Base-by-base conservation (phyloP, 2,888 invertebrate genomes). In the Agrotis clavis region DNA sequence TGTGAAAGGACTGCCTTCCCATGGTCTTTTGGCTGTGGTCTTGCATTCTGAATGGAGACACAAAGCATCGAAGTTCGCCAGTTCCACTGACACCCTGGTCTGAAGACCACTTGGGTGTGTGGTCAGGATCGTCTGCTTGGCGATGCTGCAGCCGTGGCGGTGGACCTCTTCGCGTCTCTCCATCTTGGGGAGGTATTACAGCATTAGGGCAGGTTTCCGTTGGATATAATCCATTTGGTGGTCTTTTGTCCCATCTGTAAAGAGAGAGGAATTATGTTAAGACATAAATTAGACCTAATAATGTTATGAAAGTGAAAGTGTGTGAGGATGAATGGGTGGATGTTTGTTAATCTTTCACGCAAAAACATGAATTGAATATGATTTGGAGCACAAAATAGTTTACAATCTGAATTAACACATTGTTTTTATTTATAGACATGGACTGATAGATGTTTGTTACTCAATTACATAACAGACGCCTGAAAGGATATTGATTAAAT, bases 101-200 rank as follows among this genome's bases (percentile, higher is more conserved):
- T 95, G 95, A 0, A 96, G 87, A 2, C 96, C 96, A 63, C 94
- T 94, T 0, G 96, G 96, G 35, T 96, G 96, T 0, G 96, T 96
- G 2, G 96, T 96, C 16, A 96, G 88, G 60, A 96, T 95, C 16
- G 96, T 96, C 88, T 96, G 96, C 83, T 96, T 96, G 53, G 96
- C 95, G 60, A 96, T 93, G 83, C 95, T 95, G 90, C 96, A 96
- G 57, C 95, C 95, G 77, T 95, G 96, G 1, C 93, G 93, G 80
- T 94, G 95, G 67, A 95, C 68, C 80, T 96, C 96, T 71, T 96
- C 95, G 51, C 94, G 90, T 79, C 93, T 87, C 87, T 95, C 96
- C 95, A 95, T 94, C 71, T 73, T 89, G 74, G 1, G 47, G 70
- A 71, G 64, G 79, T 67, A 59, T 80, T 81, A 83, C 19, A 82